Evolutionary conservation across 2,797 vertebrate species (phyloP), one percentile per base, ranked within the genome.

Genomic region (Neosilurus mollespiculum): DNA sequence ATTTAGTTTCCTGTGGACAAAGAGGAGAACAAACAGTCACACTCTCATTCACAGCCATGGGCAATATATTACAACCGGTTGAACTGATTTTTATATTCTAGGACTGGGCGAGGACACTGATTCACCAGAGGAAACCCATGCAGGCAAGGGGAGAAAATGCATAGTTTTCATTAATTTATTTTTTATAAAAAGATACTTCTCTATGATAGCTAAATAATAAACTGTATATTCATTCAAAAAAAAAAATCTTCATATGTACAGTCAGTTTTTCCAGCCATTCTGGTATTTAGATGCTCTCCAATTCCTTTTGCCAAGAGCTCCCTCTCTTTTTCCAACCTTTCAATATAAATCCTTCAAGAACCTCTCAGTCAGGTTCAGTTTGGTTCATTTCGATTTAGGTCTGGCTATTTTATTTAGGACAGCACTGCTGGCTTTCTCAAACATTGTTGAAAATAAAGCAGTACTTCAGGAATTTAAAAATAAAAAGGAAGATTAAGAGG

Each of bases 341-440:
- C 16, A 10, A 24, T 64, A 51, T 78, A 64, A 64, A 64, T 51
- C 22, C 34, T 51, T 8, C 22, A 34, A 18, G n/a, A 78, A 14
- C 15, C 16, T 64, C 59, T 78, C 16, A 7, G 51, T 43, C 5
- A 12, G 59, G 12, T 49, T 78, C 76, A 26, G 76, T 59, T 30
- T 9, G n/a, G n/a, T 12, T 51, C n/a, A 78, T 14, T 26, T 64
- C 7, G n/a, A 64, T 78, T 65, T 16, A 78, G 76, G 43, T 78
- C 76, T 51, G 43, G 15, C 37, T 26, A 20, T 76, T 59, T 20
- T 76, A 15, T 76, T n/a, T 37, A 76, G 20, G 56, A 9, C 73
- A 76, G 30, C 15, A 51, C n/a, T 53, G 37, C n/a, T 51, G n/a
- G 10, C 15, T 26, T 64, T 59, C 59, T 51, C 15, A 51, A 20